phyloP scores from a whole-genome alignment of 2,888 invertebrate species.

The Drosophila setosimentum region DNA sequence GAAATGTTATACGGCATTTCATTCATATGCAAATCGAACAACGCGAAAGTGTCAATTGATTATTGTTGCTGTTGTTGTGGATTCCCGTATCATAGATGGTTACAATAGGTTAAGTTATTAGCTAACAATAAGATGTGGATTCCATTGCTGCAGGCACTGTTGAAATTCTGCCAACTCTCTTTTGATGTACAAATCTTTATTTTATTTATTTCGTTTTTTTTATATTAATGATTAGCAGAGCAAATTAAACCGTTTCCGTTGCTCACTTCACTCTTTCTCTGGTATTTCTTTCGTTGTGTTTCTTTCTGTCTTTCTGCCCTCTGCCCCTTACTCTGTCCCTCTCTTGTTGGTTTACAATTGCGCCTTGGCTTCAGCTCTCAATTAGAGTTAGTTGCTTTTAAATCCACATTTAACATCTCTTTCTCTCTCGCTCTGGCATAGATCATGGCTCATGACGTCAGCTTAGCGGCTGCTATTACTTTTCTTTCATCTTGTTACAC shows the following conservation, averaged over 20 bases:
- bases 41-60: slow-evolving; percentile 70
- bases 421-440: slow-evolving; percentile 6
- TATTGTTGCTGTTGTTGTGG: slow-evolving; percentile 3
- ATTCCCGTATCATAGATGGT: slow-evolving; percentile 22
- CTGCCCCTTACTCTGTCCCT: background rate
- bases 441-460: slow-evolving; percentile 46
- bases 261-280: slow-evolving; percentile 3
- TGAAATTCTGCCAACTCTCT: slow-evolving; percentile 15
- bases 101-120: background rate
- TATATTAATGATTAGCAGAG: slow-evolving; percentile 12
- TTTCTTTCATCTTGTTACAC: slow-evolving; percentile 8
- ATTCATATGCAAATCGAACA: slow-evolving; percentile 67
- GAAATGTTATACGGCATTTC: slow-evolving; percentile 47
- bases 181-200: background rate
- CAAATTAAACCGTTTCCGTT: slow-evolving; percentile 30
- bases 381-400: slow-evolving; percentile 51
- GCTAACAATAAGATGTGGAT: background rate
- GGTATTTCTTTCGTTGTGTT: slow-evolving; percentile 9
- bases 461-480: slow-evolving; percentile 19
- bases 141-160: background rate
- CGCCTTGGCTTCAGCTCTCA: slow-evolving; percentile 31
- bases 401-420: slow-evolving; percentile 24
- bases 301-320: background rate
- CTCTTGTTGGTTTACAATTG: slow-evolving; percentile 28
- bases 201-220: background rate